Conservation (phyloP, 35 echinoderm and acorn worm genomes). For the Lytechinus pictus region DNA sequence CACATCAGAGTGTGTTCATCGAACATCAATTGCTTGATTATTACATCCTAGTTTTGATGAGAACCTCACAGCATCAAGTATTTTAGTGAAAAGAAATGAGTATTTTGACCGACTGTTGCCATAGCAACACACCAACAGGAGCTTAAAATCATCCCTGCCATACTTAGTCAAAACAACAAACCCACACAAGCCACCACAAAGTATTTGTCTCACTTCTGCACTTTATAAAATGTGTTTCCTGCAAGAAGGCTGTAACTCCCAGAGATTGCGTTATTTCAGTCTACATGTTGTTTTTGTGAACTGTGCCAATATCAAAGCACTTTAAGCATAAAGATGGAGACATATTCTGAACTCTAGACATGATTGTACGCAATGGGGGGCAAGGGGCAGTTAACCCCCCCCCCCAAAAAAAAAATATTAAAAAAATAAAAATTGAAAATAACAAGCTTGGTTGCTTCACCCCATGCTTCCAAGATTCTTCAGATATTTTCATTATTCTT, state of each 20-base stretch:
- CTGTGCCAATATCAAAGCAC: too few relatives aligned
- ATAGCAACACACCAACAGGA: not conserved
- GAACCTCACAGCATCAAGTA: not conserved
- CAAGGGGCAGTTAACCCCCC: too few relatives aligned
- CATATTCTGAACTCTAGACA: not conserved
- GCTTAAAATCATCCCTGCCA: not conserved
- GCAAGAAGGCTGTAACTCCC: not conserved
- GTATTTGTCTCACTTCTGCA: not conserved
- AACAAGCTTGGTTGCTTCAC: not conserved
- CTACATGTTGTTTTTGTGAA: too few relatives aligned
- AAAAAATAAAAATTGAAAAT: too few relatives aligned
- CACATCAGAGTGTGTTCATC: not conserved
- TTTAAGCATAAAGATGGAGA: not conserved
- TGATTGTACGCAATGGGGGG: not conserved
- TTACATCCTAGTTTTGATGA: not conserved
- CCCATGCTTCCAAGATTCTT: too few relatives aligned
- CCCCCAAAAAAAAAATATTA: too few relatives aligned
- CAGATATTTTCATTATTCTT: too few relatives aligned
- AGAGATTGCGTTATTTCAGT: not conserved
- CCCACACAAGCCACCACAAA: not conserved
- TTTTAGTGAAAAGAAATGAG: not conserved
- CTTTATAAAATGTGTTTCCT: not conserved
- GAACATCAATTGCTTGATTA: not conserved
- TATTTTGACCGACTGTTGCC: not conserved
- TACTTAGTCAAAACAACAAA: slow-evolving; percentile 3